phyloP scores from a whole-genome alignment of 2,797 vertebrate species.

The Sebastes iracundus region DNA sequence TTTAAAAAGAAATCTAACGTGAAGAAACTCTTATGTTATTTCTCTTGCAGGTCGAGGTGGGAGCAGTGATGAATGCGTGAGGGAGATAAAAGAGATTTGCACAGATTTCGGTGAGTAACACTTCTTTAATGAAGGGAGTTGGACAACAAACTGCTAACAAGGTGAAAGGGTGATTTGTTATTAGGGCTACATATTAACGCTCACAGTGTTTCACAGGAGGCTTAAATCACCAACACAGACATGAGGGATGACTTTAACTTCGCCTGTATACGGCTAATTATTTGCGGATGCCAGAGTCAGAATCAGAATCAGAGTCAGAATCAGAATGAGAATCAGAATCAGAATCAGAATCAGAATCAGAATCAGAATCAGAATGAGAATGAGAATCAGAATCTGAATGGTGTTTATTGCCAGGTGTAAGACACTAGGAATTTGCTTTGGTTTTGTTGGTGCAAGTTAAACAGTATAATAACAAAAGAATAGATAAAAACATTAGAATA shows the following conservation, averaged over 20 bases:
- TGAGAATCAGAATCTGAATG: too few species aligned
- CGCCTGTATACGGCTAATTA: constrained; percentile 37
- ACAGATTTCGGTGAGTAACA: constrained; percentile 81
- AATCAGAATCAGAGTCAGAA: too few species aligned
- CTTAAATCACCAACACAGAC: constrained; percentile 63
- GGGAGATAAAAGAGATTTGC: constrained; percentile 69
- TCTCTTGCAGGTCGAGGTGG: constrained; percentile 76
- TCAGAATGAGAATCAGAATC: too few species aligned
- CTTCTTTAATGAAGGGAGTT: constrained; percentile 63
- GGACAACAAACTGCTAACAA: constrained; percentile 60
- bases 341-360: fast-evolving
- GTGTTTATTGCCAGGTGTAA: too few species aligned
- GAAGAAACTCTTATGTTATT: constrained; percentile 12
- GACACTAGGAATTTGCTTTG: too few species aligned
- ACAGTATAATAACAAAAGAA: too few species aligned
- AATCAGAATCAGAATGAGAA: fast-evolving
- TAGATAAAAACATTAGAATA: too few species aligned
- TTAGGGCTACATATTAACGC: constrained; percentile 57
- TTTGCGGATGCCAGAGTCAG: constrained; percentile 46
- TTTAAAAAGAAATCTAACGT: not conserved
- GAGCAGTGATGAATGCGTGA: constrained; percentile 81
- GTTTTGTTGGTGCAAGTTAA: too few species aligned
- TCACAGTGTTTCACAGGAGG: constrained; percentile 54
- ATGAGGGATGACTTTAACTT: constrained; percentile 55
- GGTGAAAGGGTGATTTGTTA: constrained; percentile 63